Evolutionary conservation across 2,797 vertebrate genomes (phyloP).

Genomic region (Fistularia commersonii): DNA sequence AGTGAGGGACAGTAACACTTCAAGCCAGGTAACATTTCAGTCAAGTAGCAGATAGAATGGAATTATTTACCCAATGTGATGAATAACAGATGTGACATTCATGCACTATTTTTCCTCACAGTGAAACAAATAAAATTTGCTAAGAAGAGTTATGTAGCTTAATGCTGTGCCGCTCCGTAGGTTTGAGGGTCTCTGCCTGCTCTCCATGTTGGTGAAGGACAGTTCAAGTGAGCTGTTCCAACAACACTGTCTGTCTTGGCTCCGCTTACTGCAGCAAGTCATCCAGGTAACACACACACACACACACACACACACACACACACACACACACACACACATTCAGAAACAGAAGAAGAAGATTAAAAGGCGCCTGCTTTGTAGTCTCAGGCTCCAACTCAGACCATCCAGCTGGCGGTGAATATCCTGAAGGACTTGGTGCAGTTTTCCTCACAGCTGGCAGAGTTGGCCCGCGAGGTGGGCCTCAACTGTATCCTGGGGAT

Average conservation of each 20-base stretch:
- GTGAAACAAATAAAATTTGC: too few species aligned
- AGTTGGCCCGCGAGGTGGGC: slow-evolving; percentile 84
- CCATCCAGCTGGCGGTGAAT: slow-evolving; percentile 81
- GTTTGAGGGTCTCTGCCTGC: slow-evolving; percentile 86
- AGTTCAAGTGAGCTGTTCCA: slow-evolving; percentile 85
- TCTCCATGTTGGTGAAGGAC: slow-evolving; percentile 86
- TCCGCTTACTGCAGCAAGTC: slow-evolving; percentile 85
- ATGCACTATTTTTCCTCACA: too few species aligned
- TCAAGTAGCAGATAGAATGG: too few species aligned
- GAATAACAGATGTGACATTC: too few species aligned
- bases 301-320: background rate
- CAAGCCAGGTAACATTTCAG: too few species aligned
- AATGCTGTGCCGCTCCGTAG: slow-evolving; percentile 50
- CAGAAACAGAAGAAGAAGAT: background rate
- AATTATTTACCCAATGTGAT: too few species aligned
- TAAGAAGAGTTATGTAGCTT: background rate
- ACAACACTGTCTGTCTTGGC: slow-evolving; percentile 87
- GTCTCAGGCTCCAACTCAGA: slow-evolving; percentile 85
- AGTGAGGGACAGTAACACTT: too few species aligned
- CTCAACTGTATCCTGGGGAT: slow-evolving; percentile 87
- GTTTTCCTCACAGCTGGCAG: slow-evolving; percentile 82
- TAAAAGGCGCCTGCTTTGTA: slow-evolving; percentile 42
- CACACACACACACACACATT: too few species aligned
- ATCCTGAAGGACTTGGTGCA: slow-evolving; percentile 83
- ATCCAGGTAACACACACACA: slow-evolving; percentile 76